Evolutionary conservation across 1,140 invertebrate genomes (phyloP), one percentile per base, ranked within the genome.

Genomic region (Achroia grisella): DNA sequence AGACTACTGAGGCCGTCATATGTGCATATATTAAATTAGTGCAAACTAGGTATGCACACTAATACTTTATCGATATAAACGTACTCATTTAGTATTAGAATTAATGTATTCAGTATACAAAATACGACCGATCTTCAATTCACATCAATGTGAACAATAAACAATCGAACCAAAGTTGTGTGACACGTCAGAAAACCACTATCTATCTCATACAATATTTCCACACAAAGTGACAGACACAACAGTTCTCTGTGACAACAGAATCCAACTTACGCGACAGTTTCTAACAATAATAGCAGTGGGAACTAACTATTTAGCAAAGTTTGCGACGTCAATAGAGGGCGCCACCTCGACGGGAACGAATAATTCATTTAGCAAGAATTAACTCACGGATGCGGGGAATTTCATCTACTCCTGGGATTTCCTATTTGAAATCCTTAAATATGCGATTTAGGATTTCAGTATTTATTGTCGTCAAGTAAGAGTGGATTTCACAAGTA

Each of bases 301-400:
- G 69, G 69, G 67, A 77, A 81, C 68, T 65, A 80, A 82, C 78
- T 82, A 82, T 82, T 82, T 78, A 82, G 78, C 70, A 50, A 69
- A 80, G 75, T 82, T 82, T 70, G 56, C 66, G 70, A 51, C 64
- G 75, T 76, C 75, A 78, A 79, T 77, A 82, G 61, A 64, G 62
- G 74, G 70, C 71, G 77, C 65, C 68, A 78, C 68, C 72, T 74
- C 56, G 59, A 42, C 68, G 70, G 17, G 65, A 67, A 65, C 54
- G 60, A 72, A 76, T 79, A 82, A 82, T 78, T 79, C 75, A 79
- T 78, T 82, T 82, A 82, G 64, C 41, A 31, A 39, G 65, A 75
- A 70, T 74, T 74, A 71, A 64, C 62, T 65, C 62, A 65, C 62
- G 59, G 70, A 66, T 45, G 17, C 61, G 61, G 61, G 50, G 35